Conservation (phyloP, 2,797 vertebrate species). For the Pagetopsis macropterus region DNA sequence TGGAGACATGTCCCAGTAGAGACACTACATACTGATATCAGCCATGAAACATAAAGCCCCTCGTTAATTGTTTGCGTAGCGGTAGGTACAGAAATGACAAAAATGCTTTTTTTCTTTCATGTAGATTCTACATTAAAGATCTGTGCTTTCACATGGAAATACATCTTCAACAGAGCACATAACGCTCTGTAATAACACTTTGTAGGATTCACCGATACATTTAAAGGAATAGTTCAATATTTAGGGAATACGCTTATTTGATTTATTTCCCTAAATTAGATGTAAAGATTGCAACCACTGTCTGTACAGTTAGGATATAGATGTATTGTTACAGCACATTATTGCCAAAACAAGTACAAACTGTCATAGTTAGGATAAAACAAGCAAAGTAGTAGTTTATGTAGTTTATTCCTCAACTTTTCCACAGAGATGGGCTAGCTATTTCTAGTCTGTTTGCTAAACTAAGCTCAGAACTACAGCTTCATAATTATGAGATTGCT, state of each 20-base stretch:
- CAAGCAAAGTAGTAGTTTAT: neutral
- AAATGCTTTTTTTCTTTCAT: conserved; percentile 6
- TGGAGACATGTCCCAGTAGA: too few species aligned
- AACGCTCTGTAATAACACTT: neutral
- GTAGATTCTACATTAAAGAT: neutral
- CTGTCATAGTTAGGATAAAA: neutral
- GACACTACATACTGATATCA: too few species aligned
- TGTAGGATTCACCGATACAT: neutral
- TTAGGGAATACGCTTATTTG: neutral
- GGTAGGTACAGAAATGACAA: neutral
- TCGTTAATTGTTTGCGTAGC: too few species aligned
- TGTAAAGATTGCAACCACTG: neutral
- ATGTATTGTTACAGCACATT: neutral
- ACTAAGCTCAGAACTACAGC: neutral
- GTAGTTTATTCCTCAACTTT: neutral
- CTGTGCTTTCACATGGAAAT: neutral
- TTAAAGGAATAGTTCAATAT: neutral
- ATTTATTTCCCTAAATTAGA: neutral
- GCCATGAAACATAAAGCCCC: too few species aligned
- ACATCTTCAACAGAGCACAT: neutral
- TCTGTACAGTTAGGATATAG: neutral
- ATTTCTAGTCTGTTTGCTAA: neutral
- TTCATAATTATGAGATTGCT: neutral
- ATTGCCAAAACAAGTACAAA: neutral
- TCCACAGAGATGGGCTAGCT: neutral